Base-by-base conservation (phyloP, 2,888 invertebrate species). In the Temnothorax unifasciatus region DNA sequence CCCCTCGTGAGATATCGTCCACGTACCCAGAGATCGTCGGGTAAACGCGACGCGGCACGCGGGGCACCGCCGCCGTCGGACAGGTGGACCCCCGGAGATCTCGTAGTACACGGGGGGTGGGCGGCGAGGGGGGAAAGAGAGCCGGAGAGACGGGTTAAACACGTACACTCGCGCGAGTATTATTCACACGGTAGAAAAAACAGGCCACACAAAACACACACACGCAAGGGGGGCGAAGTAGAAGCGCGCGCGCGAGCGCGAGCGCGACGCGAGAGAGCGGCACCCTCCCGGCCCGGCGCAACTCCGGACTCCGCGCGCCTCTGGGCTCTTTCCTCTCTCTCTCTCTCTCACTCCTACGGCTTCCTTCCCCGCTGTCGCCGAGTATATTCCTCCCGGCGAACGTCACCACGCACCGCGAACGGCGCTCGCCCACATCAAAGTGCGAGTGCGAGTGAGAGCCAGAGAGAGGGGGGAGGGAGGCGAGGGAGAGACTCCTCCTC, bases 181-280 rank as follows among this genome's bases (percentile, higher is more conserved):
- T 86, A 41, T 86, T 83, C 82, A 88, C 90, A 90, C 90, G 75
- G 85, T 85, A 84, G 75, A 34, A 71, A 82, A 85, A 76, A 71
- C 83, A 76, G 82, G 77, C 63, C 76, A 82, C 85, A 83, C 90
- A 86, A 87, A 41, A 75, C 84, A 86, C 74, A 73, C 82, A 83
- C 85, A 85, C 76, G 75, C 89, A 66, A 6, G 5, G 83, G 11
- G 8, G 2, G 2, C 11, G 11, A 8, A 41, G 41, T 41, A 8
- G 41, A 47, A 18, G 82, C 75, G 81, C 81, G 74, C 71, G 73
- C 81, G 81, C 61, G 82, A 15, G 73, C 74, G 81, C 57, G 81
- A 25, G 77, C 75, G 74, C 44, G 52, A 8, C 61, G n/a, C 75
- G 34, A 34, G 59, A 57, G 44, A 79, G 77, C 41, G 77, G 57